These are phyloP conservation scores for Crossaster papposus DNA, from an alignment of 53 echinoderm and acorn worm species.

Conservation along the genomic window DNA sequence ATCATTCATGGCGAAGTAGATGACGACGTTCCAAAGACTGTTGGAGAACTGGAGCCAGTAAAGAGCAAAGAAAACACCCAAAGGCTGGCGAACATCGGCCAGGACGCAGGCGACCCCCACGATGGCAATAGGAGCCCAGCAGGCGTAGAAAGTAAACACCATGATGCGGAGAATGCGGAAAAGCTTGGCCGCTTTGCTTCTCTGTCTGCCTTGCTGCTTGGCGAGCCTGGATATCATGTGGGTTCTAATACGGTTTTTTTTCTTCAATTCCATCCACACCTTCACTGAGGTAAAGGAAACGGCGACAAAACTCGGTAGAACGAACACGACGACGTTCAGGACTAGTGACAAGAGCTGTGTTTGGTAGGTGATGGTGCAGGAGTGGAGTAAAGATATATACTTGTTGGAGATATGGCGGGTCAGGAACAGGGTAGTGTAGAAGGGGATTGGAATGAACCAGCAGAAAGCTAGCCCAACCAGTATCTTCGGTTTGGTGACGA, in stretches of 20 bases:
- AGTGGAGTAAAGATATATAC: conserved; percentile 1
- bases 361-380: conserved; percentile 49
- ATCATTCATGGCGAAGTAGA: conserved; percentile 39
- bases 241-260: background rate
- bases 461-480: background rate
- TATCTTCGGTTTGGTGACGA: conserved; percentile 12
- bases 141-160: conserved; percentile 21
- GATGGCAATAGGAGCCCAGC: conserved; percentile 40
- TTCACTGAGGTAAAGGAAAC: conserved; percentile 8
- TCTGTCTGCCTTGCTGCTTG: background rate
- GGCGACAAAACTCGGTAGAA: conserved; percentile 23
- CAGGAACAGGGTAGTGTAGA: conserved; percentile 2
- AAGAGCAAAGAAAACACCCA: conserved; percentile 2
- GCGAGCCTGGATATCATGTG: background rate
- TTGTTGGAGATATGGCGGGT: background rate
- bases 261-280: background rate
- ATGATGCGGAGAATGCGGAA: conserved; percentile 24
- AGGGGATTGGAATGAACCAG: conserved; percentile 6
- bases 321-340: background rate
- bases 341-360: conserved; percentile 1
- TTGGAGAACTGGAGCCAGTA: conserved; percentile 53
- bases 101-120: conserved; percentile 7
- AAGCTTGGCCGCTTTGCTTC: conserved; percentile 9
- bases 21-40: conserved; percentile 52
- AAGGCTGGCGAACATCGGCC: background rate